Conservation (phyloP, 2,113 vertebrate genomes). For the Illadopsis cleaveri region DNA sequence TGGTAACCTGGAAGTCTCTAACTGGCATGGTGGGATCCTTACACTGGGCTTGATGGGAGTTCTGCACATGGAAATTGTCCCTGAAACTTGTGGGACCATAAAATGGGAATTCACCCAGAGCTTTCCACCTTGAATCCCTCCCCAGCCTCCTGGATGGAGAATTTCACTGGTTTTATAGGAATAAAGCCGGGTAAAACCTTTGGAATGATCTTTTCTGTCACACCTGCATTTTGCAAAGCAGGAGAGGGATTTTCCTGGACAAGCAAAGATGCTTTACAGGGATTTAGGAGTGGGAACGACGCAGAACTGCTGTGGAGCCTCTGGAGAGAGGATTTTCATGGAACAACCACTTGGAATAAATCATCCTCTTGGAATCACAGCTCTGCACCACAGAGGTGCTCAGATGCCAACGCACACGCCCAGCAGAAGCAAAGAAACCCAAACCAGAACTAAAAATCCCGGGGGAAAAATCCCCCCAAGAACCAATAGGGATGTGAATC, state of each 20-base stretch:
- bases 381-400: background rate
- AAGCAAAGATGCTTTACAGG: background rate
- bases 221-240: background rate
- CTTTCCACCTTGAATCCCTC: background rate
- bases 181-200: background rate
- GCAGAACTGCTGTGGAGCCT: background rate
- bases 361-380: background rate
- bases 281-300: rapidly evolving
- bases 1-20: rapidly evolving
- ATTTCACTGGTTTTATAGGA: background rate
- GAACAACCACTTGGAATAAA: background rate
- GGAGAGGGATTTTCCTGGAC: background rate
- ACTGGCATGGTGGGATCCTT: background rate
- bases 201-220: background rate
- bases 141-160: background rate
- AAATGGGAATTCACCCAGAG: background rate
- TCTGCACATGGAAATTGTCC: rapidly evolving
- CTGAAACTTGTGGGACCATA: background rate
- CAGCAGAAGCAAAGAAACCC: background rate
- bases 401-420: rapidly evolving
- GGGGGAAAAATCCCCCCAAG: background rate
- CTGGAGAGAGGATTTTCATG: rapidly evolving
- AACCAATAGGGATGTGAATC: rapidly evolving
- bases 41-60: rapidly evolving
- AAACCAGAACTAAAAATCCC: background rate